Conservation (phyloP, 1,140 invertebrate genomes). For the Penaeus vannamei region DNA sequence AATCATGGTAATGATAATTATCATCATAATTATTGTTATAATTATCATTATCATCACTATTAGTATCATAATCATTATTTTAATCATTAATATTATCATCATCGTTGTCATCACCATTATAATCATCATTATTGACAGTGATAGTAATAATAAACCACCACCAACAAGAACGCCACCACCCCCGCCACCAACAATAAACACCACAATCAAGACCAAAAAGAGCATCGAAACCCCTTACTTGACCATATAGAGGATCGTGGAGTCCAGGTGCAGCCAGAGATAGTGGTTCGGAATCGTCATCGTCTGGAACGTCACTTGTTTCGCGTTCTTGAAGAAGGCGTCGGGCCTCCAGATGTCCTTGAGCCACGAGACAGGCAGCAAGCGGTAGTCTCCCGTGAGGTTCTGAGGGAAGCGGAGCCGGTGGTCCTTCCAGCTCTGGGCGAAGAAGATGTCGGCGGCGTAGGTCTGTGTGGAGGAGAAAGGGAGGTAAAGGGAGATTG, state of each 20-base stretch:
- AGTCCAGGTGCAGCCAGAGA: conserved; percentile 53
- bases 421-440: conserved; percentile 57
- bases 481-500: background rate
- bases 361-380: conserved; percentile 52
- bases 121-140: no score
- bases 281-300: conserved; percentile 58
- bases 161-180: no score
- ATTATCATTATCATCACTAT: no score
- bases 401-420: conserved; percentile 51
- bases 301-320: conserved; percentile 51
- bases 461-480: conserved; percentile 39
- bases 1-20: no score
- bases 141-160: no score
- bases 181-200: no score
- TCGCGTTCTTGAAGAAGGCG: conserved; percentile 59
- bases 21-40: no score
- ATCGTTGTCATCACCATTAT: no score
- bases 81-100: no score
- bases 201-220: no score
- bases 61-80: no score
- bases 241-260: conserved; percentile 48
- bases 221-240: conserved; percentile 1
- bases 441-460: conserved; percentile 55
- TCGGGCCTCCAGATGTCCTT: conserved; percentile 55
- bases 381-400: conserved; percentile 51